Conservation (phyloP, 1,140 invertebrate species). For the Listronotus oregonensis region DNA sequence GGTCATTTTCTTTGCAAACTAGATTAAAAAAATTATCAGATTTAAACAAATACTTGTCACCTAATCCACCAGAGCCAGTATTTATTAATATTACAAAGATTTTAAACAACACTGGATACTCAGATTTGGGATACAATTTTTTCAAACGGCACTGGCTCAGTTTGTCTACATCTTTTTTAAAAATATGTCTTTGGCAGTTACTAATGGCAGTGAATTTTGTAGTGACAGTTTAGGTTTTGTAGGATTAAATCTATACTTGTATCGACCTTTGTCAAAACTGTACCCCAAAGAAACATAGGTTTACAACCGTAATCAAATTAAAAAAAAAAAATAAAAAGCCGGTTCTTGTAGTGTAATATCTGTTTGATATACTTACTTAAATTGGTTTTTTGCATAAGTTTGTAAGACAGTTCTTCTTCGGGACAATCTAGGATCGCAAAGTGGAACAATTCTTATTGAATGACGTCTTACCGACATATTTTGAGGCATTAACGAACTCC, state of each 20-base stretch:
- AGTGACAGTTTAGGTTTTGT: constrained; percentile 1
- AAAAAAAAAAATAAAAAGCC: too few relatives aligned
- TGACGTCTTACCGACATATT: neutral
- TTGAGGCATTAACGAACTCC: neutral
- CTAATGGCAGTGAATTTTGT: neutral
- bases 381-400: constrained; percentile 1
- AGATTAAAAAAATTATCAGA: too few relatives aligned
- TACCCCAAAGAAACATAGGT: constrained; percentile 6
- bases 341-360: too few relatives aligned
- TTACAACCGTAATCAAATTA: too few relatives aligned
- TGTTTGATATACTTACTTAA: constrained; percentile 15
- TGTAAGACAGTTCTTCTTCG: neutral
- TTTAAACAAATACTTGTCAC: too few relatives aligned
- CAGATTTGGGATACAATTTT: constrained; percentile 65
- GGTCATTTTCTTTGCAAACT: too few relatives aligned
- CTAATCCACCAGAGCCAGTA: too few relatives aligned
- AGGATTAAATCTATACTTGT: neutral
- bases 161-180: constrained; percentile 68
- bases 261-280: neutral
- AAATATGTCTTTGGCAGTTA: constrained; percentile 62
- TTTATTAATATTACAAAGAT: too few relatives aligned
- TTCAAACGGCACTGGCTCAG: constrained; percentile 64
- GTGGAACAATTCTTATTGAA: constrained; percentile 1
- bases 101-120: too few relatives aligned
- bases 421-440: neutral